These are phyloP conservation scores for Phodopus roborovskii DNA, from an alignment of 2,113 vertebrate species.

Conservation along the genomic window DNA sequence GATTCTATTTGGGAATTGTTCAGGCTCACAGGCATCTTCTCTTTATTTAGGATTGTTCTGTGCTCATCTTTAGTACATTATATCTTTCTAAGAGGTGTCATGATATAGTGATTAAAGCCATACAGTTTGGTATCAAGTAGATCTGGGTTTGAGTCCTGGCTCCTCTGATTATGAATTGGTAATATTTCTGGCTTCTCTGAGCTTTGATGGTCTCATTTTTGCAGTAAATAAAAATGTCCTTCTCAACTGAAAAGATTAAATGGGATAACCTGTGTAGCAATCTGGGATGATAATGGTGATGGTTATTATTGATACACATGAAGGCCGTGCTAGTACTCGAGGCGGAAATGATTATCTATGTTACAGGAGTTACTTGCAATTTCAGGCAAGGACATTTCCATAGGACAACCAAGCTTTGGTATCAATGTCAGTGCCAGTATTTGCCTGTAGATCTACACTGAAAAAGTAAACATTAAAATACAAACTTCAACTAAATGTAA, in stretches of 20 bases:
- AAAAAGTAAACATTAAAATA: neutral
- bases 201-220: conserved; percentile 37
- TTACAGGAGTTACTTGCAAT: neutral
- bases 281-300: conserved; percentile 5
- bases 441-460: neutral
- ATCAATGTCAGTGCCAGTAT: neutral
- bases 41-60: neutral
- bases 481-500: neutral
- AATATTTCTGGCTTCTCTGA: conserved; percentile 2
- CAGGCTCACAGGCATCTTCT: neutral
- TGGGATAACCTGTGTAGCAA: neutral
- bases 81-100: neutral
- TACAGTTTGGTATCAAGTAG: neutral
- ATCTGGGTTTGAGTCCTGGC: neutral
- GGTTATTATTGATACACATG: neutral
- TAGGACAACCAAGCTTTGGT: neutral
- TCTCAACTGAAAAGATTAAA: conserved; percentile 23
- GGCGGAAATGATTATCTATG: neutral
- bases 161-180: conserved; percentile 43
- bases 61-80: neutral
- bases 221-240: neutral
- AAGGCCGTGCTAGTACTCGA: neutral
- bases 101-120: neutral
- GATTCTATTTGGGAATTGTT: neutral
- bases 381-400: conserved; percentile 30